Base-by-base conservation (phyloP, 1,140 invertebrate genomes). In the Eupristina koningsbergeri region DNA sequence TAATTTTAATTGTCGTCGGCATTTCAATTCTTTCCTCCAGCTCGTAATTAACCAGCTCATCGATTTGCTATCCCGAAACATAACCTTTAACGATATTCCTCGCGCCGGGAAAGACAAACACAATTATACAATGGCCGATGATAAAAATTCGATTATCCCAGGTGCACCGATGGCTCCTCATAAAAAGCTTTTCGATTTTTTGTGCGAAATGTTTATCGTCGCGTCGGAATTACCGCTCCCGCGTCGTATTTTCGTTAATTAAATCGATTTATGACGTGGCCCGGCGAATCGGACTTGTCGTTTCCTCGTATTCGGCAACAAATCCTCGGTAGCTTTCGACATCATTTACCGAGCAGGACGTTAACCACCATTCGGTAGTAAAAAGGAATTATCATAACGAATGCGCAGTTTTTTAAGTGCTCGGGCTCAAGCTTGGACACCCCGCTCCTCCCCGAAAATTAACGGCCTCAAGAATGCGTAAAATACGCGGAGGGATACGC, bases 401-500 rank as follows among this genome's bases (percentile, higher is more conserved):
- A 31, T 0, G 45, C 41, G 29, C 64, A 45, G 39, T 80, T 80
- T 63, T 78, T 78, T 36, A 78, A 64, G 53, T 31, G 58, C 76
- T 76, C 50, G 61, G 19, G 9, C 34, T n/a, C n/a, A n/a, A n/a
- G n/a, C n/a, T n/a, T n/a, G n/a, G n/a, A 26, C 1, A 17, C 47
- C 22, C 3, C 53, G 58, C 36, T 64, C 45, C 31, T 71, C 31
- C 63, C 26, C 64, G 63, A n/a, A 80, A 80, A 80, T 71, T 34
- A 80, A 71, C 45, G 39, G 78, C 45, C 22, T 39, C 13, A 31
- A 73, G 67, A 63, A 29, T 17, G 19, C 53, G 76, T 79, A 58
- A 79, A 74, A 80, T 79, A 79, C 69, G 81, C 58, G 22, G 22
- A 31, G 36, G 8, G n/a, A n/a, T n/a, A n/a, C n/a, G n/a, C n/a